A percentile compares a stretch with the other conserved stretches of the same genome.
These are phyloP conservation scores for Cynaeus angustus DNA, from an alignment of 2,888 invertebrate genomes.

Conservation along the genomic window DNA sequence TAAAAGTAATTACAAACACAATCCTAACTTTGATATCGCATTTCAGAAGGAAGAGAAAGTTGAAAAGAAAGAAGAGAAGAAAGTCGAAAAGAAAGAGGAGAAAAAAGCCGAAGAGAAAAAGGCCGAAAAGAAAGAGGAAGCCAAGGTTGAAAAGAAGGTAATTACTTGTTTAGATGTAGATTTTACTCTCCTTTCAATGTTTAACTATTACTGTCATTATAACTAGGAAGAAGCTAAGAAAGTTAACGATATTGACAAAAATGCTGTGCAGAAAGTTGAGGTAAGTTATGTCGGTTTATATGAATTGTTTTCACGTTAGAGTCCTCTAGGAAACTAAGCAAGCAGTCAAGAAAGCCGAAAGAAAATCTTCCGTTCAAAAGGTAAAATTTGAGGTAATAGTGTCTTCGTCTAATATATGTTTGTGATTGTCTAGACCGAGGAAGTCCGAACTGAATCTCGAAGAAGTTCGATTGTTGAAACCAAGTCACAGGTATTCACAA, in stretches of 20 bases:
- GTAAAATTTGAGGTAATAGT: conserved; percentile 55
- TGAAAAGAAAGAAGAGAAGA: conserved; percentile 68
- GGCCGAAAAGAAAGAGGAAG: conserved; percentile 59
- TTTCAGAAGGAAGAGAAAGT: conserved; percentile 63
- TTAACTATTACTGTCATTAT: conserved; percentile 47
- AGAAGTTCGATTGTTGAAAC: conserved; percentile 68
- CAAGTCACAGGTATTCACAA: conserved; percentile 65
- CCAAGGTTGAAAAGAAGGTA: conserved; percentile 65
- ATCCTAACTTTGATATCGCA: conserved; percentile 1
- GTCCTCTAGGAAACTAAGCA: conserved; percentile 73
- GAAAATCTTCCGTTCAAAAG: conserved; percentile 67
- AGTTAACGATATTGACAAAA: conserved; percentile 68
- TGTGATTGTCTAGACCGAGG: conserved; percentile 64
- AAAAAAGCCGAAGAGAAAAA: conserved; percentile 65
- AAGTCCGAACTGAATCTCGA: conserved; percentile 68
- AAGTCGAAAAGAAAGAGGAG: conserved; percentile 62
- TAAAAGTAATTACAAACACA: no score
- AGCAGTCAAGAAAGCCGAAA: conserved; percentile 73
- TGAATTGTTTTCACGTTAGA: conserved; percentile 47
- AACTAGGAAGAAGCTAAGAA: conserved; percentile 66
- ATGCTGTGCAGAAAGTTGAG: conserved; percentile 64
- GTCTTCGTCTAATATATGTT: conserved; percentile 48
- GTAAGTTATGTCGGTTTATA: conserved; percentile 56
- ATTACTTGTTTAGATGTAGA: conserved; percentile 45
- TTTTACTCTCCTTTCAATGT: conserved; percentile 42